Evolutionary conservation across 2,888 invertebrate species (phyloP).

Genomic region (Rhyacophila evoluta): DNA sequence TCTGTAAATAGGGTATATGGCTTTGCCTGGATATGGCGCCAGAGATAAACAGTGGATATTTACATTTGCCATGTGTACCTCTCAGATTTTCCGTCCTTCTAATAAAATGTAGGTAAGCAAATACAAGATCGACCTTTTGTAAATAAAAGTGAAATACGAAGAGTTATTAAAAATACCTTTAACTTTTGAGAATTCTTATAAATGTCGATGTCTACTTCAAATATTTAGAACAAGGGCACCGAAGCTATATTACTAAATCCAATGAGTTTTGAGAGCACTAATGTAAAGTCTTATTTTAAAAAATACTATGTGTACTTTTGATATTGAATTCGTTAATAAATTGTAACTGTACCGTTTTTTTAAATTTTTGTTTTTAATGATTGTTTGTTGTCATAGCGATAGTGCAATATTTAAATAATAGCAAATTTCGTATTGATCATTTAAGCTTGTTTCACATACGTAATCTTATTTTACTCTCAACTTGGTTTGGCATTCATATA

Average conservation of each 20-base stretch:
- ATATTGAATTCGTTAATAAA: too few relatives aligned
- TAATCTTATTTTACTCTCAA: too few relatives aligned
- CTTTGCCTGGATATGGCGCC: background rate
- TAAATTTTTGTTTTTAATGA: too few relatives aligned
- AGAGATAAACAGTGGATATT: background rate
- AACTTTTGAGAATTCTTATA: background rate
- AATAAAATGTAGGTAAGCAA: background rate
- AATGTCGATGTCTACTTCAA: conserved; percentile 17
- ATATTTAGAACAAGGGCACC: background rate
- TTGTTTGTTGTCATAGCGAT: too few relatives aligned
- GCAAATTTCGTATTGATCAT: too few relatives aligned
- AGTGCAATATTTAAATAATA: too few relatives aligned
- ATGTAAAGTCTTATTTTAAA: too few relatives aligned
- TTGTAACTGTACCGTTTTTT: too few relatives aligned
- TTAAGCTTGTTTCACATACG: too few relatives aligned
- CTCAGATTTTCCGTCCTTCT: background rate
- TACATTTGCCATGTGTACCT: background rate
- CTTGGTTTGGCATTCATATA: too few relatives aligned
- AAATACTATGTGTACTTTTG: too few relatives aligned
- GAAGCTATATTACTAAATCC: background rate
- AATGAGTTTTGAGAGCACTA: too few relatives aligned
- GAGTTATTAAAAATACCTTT: background rate
- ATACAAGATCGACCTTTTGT: background rate
- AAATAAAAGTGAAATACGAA: background rate
- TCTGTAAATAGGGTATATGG: background rate